Percentiles rank a stretch among this genome's conserved stretches.
Evolutionary conservation across 2,113 vertebrate genomes (phyloP).

Genomic region (Halcyon malimbica): DNA sequence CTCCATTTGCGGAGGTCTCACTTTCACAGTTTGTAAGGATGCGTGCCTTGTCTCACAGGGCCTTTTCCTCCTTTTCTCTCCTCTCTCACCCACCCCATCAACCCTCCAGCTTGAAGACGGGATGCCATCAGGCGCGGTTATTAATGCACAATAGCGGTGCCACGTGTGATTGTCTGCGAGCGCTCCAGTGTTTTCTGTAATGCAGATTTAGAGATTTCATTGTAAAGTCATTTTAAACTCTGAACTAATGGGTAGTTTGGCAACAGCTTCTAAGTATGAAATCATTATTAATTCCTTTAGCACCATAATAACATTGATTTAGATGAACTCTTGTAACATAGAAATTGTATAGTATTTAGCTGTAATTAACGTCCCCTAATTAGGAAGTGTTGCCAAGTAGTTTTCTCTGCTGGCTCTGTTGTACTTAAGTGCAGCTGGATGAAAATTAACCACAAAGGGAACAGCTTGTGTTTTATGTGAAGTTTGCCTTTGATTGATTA

Average conservation of each 20-base stretch:
- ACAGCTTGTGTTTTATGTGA: conserved; percentile 80
- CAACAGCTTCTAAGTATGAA: conserved; percentile 68
- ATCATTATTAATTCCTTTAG: conserved; percentile 79
- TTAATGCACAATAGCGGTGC: background rate
- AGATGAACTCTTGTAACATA: conserved; percentile 76
- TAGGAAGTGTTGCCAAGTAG: conserved; percentile 77
- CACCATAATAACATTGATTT: conserved; percentile 78
- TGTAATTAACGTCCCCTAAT: conserved; percentile 81
- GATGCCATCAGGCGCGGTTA: background rate
- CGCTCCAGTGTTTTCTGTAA: background rate
- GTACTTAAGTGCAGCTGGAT: conserved; percentile 79
- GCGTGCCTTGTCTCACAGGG: background rate
- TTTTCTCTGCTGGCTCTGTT: conserved; percentile 78
- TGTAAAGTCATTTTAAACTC: conserved; percentile 56
- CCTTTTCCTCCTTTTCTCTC: background rate
- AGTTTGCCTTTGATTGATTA: conserved; percentile 77
- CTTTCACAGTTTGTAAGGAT: background rate
- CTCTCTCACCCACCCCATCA: background rate
- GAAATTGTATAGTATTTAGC: conserved; percentile 79
- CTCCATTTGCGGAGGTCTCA: rapidly evolving
- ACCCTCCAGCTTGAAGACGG: background rate
- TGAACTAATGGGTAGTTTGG: conserved; percentile 76
- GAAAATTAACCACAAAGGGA: conserved; percentile 80
- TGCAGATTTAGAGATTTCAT: conserved; percentile 19
- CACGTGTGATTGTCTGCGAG: background rate